Conservation (phyloP, 1,140 invertebrate species). For the Drosophila bipectinata region DNA sequence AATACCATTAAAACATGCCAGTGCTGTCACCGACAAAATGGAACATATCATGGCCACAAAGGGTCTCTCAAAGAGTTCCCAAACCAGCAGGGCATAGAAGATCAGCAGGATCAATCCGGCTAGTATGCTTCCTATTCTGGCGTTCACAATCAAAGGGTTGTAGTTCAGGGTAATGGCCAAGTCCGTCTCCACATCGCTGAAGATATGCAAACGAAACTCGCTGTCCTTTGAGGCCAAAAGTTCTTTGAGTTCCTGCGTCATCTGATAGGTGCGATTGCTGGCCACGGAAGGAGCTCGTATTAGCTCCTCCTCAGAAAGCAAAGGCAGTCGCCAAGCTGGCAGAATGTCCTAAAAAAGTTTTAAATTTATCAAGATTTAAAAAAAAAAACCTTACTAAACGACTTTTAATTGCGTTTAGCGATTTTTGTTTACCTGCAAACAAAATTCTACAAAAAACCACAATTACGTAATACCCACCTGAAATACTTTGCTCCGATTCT, state of each 20-base stretch:
- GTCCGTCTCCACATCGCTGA: slow-evolving; percentile 55
- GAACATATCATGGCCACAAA: slow-evolving; percentile 91
- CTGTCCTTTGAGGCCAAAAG: slow-evolving; percentile 30
- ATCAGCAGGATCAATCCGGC: slow-evolving; percentile 87
- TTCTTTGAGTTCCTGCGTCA: slow-evolving; percentile 50
- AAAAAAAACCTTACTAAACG: too few relatives aligned
- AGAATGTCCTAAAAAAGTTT: slow-evolving; percentile 55
- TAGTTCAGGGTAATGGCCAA: slow-evolving; percentile 82
- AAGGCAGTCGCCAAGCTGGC: slow-evolving; percentile 59
- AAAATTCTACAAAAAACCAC: not conserved
- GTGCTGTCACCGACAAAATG: slow-evolving; percentile 87
- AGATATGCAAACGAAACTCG: slow-evolving; percentile 60
- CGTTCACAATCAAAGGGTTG: slow-evolving; percentile 86
- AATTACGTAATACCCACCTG: slow-evolving; percentile 38
- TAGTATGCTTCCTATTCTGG: slow-evolving; percentile 87
- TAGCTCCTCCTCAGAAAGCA: slow-evolving; percentile 54
- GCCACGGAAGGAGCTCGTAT: slow-evolving; percentile 43
- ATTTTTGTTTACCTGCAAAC: too few relatives aligned
- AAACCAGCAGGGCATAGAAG: slow-evolving; percentile 90
- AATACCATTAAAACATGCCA: slow-evolving; percentile 86
- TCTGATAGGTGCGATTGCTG: slow-evolving; percentile 68
- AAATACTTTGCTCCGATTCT: slow-evolving; percentile 46
- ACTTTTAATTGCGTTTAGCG: too few relatives aligned
- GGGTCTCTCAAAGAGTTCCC: slow-evolving; percentile 90
- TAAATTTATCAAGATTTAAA: too few relatives aligned